Percentiles rank a stretch among this genome's conserved stretches.
These are phyloP conservation scores for Turritopsis rubra DNA, from an alignment of 30 jellyfish, hydroid and myxozoan genomes.

Conservation along the genomic window DNA sequence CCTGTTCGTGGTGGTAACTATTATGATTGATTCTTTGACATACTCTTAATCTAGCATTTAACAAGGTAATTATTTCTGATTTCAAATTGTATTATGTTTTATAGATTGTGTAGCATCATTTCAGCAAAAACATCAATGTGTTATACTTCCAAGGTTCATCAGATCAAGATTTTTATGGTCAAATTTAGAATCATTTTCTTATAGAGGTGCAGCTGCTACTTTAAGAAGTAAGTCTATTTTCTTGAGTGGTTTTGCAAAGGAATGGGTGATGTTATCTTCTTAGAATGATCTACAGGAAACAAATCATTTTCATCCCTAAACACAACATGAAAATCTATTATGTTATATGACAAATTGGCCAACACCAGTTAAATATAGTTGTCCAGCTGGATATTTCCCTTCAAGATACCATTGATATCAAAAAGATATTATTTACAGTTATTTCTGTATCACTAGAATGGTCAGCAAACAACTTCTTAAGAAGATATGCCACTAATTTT, in stretches of 20 bases:
- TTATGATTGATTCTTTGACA: background rate
- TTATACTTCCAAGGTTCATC: background rate
- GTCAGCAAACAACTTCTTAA: background rate
- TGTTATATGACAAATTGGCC: too few relatives aligned
- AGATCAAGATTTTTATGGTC: background rate
- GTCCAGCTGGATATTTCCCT: too few relatives aligned
- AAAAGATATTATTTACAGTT: conserved; percentile 6
- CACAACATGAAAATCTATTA: too few relatives aligned
- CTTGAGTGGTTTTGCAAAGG: background rate
- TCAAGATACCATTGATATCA: too few relatives aligned
- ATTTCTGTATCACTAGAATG: background rate
- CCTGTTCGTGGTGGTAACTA: background rate
- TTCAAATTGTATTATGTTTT: background rate
- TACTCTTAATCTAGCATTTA: background rate
- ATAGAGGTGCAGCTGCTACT: background rate
- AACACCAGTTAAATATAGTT: too few relatives aligned
- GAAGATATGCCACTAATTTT: background rate
- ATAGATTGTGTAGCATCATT: background rate
- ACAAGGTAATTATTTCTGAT: background rate
- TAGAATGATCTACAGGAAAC: too few relatives aligned
- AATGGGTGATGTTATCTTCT: too few relatives aligned
- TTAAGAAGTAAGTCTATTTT: background rate
- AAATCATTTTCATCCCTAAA: too few relatives aligned
- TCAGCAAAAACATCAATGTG: background rate
- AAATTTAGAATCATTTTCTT: background rate